Base-by-base conservation (phyloP, 2,888 invertebrate genomes). In the Tipula vernalis region DNA sequence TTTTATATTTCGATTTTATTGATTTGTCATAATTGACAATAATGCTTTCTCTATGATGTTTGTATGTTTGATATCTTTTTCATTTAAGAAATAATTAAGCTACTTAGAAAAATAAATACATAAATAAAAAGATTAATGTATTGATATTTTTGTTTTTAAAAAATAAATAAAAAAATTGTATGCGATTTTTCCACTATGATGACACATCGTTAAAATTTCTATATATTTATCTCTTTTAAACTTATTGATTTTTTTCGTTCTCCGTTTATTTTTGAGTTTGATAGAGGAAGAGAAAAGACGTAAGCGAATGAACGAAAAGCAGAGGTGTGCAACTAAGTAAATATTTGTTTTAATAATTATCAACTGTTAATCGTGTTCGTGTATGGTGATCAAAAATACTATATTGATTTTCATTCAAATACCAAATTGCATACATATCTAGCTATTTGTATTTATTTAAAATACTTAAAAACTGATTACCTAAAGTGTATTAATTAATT, bases 131-230 rank as follows among this genome's bases (percentile, higher is more conserved):
- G 28, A 83, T 39, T 8, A n/a, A 39, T 84, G 71, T 71, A 71
- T 84, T 39, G 84, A 84, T 84, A 84, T 84, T 84, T 84, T 39
- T 84, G 84, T 84, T 84, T 39, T 84, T 84, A 84, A 41, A 28
- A 84, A 84, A 84, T 15, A 39, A 84, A 36, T 39, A 84, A 84
- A 84, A 84, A 39, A 41, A 39, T 3, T 71, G 71, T 39, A 84
- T 84, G 84, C 84, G 84, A 84, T 84, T 84, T 84, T 84, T 84
- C 84, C 39, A 6, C 84, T 84, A 41, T 84, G 51, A 86, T 87
- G 87, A 87, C 87, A 87, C 87, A 87, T 87, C 85, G 86, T 39
- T 87, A 86, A 85, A 86, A 57, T 87, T 86, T 71, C 86, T 86
- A 41, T 83, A 83, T 84, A 39, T 84, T 84, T 84, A 15, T 41